Conservation (phyloP, 2,888 invertebrate genomes). For the Sthenelais limicola region DNA sequence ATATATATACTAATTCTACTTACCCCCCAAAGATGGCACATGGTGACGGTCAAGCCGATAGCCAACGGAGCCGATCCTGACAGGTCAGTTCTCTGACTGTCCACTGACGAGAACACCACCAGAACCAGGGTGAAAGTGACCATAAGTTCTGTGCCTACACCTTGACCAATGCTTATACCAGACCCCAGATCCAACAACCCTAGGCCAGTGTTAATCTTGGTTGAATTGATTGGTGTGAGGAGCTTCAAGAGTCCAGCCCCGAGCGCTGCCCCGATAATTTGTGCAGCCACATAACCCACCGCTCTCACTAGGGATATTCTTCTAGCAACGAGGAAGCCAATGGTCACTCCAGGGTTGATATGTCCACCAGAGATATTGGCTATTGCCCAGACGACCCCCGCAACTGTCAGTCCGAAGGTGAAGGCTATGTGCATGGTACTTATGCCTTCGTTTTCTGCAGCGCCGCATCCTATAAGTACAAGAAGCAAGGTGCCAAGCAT, state of each 20-base stretch:
- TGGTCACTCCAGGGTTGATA: slow-evolving; percentile 92
- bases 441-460: slow-evolving; percentile 61
- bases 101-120: slow-evolving; percentile 56
- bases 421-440: slow-evolving; percentile 80
- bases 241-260: slow-evolving; percentile 64
- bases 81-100: slow-evolving; percentile 51
- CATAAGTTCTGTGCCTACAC: slow-evolving; percentile 52
- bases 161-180: slow-evolving; percentile 40
- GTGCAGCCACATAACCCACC: slow-evolving; percentile 84
- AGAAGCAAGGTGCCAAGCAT: slow-evolving; percentile 89
- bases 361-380: slow-evolving; percentile 93
- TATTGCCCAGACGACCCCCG: slow-evolving; percentile 85
- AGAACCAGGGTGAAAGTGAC: slow-evolving; percentile 57
- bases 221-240: slow-evolving; percentile 40
- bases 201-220: slow-evolving; percentile 29
- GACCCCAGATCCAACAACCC: slow-evolving; percentile 26
- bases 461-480: slow-evolving; percentile 89
- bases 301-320: slow-evolving; percentile 84
- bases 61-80: slow-evolving; percentile 57
- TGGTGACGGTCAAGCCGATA: slow-evolving; percentile 56
- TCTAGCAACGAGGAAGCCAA: slow-evolving; percentile 87
- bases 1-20: too few relatives aligned
- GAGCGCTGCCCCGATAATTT: slow-evolving; percentile 83
- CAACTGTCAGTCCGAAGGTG: slow-evolving; percentile 90
- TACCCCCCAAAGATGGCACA: slow-evolving; percentile 56